Evolutionary conservation across 1,140 invertebrate genomes (phyloP).

Genomic region (Pemphigus obesinymphae): DNA sequence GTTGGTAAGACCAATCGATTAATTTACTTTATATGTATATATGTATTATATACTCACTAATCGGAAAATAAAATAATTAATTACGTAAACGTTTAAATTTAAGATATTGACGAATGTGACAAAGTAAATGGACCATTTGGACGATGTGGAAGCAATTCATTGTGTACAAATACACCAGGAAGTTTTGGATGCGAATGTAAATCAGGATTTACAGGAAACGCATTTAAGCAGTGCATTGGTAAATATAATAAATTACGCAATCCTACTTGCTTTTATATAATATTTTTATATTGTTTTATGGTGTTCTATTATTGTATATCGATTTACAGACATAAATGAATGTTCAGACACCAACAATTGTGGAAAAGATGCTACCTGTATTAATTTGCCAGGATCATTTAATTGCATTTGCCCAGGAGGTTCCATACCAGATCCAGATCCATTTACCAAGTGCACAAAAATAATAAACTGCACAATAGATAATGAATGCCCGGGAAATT

Average conservation of each 20-base stretch:
- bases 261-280: background rate
- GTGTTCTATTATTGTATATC: slow-evolving; percentile 11
- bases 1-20: slow-evolving; percentile 56
- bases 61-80: background rate
- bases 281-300: background rate
- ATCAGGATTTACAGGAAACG: slow-evolving; percentile 73
- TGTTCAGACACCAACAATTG: slow-evolving; percentile 69
- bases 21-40: background rate
- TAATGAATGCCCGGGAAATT: slow-evolving; percentile 80
- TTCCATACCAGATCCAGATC: slow-evolving; percentile 75
- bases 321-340: slow-evolving; percentile 69
- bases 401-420: slow-evolving; percentile 74
- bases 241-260: slow-evolving; percentile 44
- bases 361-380: slow-evolving; percentile 72
- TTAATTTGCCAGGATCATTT: slow-evolving; percentile 71
- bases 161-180: slow-evolving; percentile 77
- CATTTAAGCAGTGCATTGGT: slow-evolving; percentile 68
- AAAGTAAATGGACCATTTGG: slow-evolving; percentile 67
- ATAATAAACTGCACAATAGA: slow-evolving; percentile 70
- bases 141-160: slow-evolving; percentile 74
- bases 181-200: slow-evolving; percentile 73
- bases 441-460: slow-evolving; percentile 68
- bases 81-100: slow-evolving; percentile 42
- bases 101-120: slow-evolving; percentile 91
- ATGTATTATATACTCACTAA: background rate